These are phyloP conservation scores for Rhea pennata DNA, from an alignment of 2,113 vertebrate genomes.

Conservation along the genomic window DNA sequence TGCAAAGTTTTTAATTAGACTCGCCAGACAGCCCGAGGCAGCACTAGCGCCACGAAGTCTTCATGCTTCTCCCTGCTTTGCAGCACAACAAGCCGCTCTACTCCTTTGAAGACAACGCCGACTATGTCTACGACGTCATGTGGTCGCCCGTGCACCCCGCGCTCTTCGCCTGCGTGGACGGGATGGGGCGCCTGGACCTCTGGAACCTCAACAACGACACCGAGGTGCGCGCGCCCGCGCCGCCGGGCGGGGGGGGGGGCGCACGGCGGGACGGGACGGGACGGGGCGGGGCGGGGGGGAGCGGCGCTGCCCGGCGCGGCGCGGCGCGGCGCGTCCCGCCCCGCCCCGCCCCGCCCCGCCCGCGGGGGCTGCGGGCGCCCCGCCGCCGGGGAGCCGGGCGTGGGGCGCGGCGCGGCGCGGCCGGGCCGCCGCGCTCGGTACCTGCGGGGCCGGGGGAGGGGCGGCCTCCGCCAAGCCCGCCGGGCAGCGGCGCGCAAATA, in stretches of 20 bases:
- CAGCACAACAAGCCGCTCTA: conserved; percentile 98
- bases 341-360: no score
- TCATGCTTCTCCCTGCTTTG: conserved; percentile 76
- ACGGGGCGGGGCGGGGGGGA: not conserved
- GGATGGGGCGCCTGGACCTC: conserved; percentile 95
- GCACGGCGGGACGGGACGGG: not conserved
- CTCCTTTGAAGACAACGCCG: conserved; percentile 98
- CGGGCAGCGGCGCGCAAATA: not conserved
- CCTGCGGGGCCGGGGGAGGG: not conserved
- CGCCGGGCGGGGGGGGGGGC: not conserved
- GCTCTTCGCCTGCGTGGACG: conserved; percentile 94
- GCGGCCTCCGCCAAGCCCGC: not conserved
- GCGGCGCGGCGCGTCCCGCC: no score
- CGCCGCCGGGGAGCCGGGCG: not conserved
- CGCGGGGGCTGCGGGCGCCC: not conserved
- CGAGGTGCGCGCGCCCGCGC: no score
- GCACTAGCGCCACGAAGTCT: conserved; percentile 96
- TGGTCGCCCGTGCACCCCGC: conserved; percentile 96
- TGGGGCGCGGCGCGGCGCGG: not conserved
- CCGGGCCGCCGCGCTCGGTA: not conserved
- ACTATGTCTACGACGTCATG: conserved; percentile 98
- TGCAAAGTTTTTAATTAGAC: conserved; percentile 98
- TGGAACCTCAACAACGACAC: conserved; percentile 99
- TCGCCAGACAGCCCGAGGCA: conserved; percentile 95
- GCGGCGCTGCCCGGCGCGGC: not conserved